These are phyloP conservation scores for Onychomys arenicola DNA, from an alignment of 2,797 vertebrate genomes.

Conservation along the genomic window DNA sequence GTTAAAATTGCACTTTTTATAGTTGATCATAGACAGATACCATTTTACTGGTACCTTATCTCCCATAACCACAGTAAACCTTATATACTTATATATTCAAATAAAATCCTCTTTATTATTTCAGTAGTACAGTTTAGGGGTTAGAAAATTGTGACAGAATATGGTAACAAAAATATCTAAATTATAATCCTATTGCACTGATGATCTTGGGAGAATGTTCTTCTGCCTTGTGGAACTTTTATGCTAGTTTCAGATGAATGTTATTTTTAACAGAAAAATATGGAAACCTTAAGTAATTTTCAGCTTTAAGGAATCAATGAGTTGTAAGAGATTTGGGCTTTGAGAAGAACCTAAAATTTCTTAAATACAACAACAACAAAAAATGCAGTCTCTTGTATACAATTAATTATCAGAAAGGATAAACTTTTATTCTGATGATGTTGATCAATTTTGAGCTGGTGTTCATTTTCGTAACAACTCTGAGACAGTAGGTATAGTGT, in stretches of 20 bases:
- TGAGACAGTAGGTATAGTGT: background rate
- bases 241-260: background rate
- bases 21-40: slow-evolving; percentile 16
- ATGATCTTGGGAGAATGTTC: background rate
- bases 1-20: slow-evolving; percentile 26
- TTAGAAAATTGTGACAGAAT: background rate
- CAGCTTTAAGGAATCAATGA: background rate
- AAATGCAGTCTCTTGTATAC: background rate
- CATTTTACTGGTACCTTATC: slow-evolving; percentile 14
- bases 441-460: background rate
- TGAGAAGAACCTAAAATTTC: background rate
- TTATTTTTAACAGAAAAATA: slow-evolving; percentile 30
- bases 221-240: background rate
- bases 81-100: slow-evolving; percentile 32
- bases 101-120: slow-evolving; percentile 45
- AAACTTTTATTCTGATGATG: background rate
- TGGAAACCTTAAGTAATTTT: slow-evolving; percentile 21
- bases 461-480: background rate
- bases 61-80: slow-evolving; percentile 31
- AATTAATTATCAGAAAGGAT: background rate
- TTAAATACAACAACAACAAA: background rate
- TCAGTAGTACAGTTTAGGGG: background rate
- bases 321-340: background rate
- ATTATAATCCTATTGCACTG: background rate
- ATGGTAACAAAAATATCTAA: background rate